Percentiles rank a stretch among this genome's conserved stretches.
Evolutionary conservation across 2,888 invertebrate species (phyloP).

Genomic region (Homarus gammarus): DNA sequence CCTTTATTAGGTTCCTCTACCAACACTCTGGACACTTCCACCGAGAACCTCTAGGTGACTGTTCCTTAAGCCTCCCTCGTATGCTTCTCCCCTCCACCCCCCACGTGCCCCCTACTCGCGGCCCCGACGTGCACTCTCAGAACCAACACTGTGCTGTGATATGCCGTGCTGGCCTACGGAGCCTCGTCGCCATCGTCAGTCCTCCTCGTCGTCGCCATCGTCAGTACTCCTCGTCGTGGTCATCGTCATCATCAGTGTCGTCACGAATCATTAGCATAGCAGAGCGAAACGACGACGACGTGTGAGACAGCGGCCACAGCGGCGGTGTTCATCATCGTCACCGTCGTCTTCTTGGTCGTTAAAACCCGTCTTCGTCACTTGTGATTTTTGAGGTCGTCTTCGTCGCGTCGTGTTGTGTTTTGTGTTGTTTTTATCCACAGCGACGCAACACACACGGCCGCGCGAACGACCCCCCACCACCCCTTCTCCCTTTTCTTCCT

Average conservation of each 20-base stretch:
- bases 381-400: constrained; percentile 27
- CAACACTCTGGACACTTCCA: neutral
- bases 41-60: neutral
- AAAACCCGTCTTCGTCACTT: constrained; percentile 46
- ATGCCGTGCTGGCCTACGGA: constrained; percentile 71
- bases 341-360: constrained; percentile 37
- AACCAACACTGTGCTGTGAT: constrained; percentile 74
- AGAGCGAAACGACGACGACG: constrained; percentile 35
- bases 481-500: constrained; percentile 24
- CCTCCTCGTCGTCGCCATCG: constrained; percentile 66
- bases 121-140: constrained; percentile 63
- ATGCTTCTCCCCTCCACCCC: neutral
- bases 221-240: constrained; percentile 58
- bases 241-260: constrained; percentile 56
- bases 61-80: neutral
- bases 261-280: constrained; percentile 62
- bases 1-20: too few species aligned
- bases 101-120: constrained; percentile 36
- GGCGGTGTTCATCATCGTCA: constrained; percentile 17
- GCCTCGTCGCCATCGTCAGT: constrained; percentile 71
- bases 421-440: constrained; percentile 4
- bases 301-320: constrained; percentile 13
- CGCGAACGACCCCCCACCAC: constrained; percentile 2
- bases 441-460: neutral
- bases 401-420: constrained; percentile 25